Conservation (phyloP, 2,113 vertebrate genomes). For the Sphyrna mokarran region DNA sequence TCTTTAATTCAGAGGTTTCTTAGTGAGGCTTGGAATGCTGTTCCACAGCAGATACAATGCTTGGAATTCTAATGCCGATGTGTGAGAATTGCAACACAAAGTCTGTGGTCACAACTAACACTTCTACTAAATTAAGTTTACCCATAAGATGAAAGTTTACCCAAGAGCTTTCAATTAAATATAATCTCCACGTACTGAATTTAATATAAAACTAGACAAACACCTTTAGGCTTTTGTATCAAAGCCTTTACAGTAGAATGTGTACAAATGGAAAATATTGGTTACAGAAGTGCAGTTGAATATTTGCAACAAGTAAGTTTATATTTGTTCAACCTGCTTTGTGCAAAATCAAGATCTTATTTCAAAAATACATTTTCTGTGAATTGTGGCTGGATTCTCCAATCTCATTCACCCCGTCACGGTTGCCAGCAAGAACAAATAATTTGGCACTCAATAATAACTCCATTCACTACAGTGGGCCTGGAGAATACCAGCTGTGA, state of each 20-base stretch:
- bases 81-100: background rate
- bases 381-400: background rate
- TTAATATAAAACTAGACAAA: background rate
- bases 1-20: background rate
- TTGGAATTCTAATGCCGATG: background rate
- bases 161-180: background rate
- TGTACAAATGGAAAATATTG: background rate
- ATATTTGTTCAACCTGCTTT: background rate
- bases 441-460: no score
- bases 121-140: background rate
- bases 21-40: background rate
- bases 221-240: background rate
- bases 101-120: background rate
- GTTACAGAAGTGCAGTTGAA: background rate
- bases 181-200: no score
- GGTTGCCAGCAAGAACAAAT: no score
- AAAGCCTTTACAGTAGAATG: background rate
- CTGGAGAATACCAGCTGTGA: no score
- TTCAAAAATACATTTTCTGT: background rate
- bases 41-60: background rate
- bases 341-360: background rate
- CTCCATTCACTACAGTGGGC: no score
- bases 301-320: background rate
- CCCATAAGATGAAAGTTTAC: background rate
- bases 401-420: no score